Conservation (phyloP, 2,888 invertebrate species). For the Drosophila cognata region DNA sequence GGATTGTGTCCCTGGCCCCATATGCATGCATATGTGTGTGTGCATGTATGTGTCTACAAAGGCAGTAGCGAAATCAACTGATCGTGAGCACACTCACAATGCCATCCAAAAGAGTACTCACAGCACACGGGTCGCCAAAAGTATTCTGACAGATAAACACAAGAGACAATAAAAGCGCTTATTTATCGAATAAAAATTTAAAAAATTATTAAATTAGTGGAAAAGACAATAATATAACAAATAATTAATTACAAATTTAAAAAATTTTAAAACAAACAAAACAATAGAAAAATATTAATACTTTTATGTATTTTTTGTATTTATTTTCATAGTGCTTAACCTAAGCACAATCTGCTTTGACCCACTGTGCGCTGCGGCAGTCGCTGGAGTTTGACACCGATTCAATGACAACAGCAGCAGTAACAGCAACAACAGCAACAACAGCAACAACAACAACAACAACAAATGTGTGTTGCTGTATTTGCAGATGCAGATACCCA, state of each 20-base stretch:
- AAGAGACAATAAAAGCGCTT: background rate
- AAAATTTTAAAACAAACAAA: background rate
- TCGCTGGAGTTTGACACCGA: conserved; percentile 65
- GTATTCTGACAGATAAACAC: background rate
- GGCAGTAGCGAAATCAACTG: conserved; percentile 47
- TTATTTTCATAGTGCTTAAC: background rate
- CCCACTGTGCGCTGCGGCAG: conserved; percentile 48
- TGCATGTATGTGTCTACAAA: conserved; percentile 5
- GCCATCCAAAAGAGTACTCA: conserved; percentile 2
- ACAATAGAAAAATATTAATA: background rate
- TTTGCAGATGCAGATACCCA: conserved; percentile 36
- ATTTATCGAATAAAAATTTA: background rate
- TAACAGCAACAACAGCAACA: conserved; percentile 20
- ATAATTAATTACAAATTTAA: background rate
- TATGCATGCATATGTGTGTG: conserved; percentile 1
- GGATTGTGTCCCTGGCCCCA: conserved; percentile 71
- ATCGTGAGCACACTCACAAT: conserved; percentile 25
- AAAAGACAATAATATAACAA: background rate
- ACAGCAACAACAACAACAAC: conserved; percentile 15
- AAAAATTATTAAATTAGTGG: background rate
- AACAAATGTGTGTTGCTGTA: conserved; percentile 32
- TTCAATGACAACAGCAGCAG: conserved; percentile 59
- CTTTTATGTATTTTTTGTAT: background rate
- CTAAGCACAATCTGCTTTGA: background rate
- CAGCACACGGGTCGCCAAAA: background rate